Conservation (phyloP, 2,113 vertebrate species). For the Microcebus ravelobensis region DNA sequence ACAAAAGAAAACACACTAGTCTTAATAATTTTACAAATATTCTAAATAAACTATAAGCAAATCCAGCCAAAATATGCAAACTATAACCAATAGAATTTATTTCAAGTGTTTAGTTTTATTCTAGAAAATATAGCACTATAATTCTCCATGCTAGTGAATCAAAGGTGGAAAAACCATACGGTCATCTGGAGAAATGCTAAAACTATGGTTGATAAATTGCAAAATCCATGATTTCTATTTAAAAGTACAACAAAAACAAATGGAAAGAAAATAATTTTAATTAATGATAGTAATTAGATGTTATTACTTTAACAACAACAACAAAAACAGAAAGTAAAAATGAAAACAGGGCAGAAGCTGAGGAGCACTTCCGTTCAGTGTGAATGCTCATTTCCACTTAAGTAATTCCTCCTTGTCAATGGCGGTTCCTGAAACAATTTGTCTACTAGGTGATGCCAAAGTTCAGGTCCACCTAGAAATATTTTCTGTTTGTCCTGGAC, state of each 20-base stretch:
- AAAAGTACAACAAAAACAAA: not conserved
- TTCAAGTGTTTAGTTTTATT: slow-evolving; percentile 11
- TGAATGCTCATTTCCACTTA: not conserved
- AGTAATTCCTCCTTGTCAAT: not conserved
- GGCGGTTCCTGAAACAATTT: not conserved
- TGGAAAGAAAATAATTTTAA: not conserved
- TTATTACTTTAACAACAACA: not conserved
- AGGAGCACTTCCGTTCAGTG: not conserved
- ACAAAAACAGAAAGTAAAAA: not conserved
- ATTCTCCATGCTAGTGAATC: not conserved
- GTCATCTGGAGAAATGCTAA: not conserved
- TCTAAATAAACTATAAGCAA: not conserved
- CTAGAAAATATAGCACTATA: not conserved
- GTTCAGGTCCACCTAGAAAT: not conserved
- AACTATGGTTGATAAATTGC: not conserved
- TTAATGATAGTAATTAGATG: not conserved
- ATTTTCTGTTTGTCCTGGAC: not conserved
- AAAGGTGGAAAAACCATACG: not conserved
- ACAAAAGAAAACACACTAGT: not conserved
- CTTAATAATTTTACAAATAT: not conserved
- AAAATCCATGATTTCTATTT: not conserved
- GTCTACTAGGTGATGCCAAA: not conserved
- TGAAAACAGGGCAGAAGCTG: not conserved
- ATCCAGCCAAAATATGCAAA: not conserved
- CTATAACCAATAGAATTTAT: not conserved